Base-by-base conservation (phyloP, 2,888 invertebrate species). In the Nephrotoma appendiculata region DNA sequence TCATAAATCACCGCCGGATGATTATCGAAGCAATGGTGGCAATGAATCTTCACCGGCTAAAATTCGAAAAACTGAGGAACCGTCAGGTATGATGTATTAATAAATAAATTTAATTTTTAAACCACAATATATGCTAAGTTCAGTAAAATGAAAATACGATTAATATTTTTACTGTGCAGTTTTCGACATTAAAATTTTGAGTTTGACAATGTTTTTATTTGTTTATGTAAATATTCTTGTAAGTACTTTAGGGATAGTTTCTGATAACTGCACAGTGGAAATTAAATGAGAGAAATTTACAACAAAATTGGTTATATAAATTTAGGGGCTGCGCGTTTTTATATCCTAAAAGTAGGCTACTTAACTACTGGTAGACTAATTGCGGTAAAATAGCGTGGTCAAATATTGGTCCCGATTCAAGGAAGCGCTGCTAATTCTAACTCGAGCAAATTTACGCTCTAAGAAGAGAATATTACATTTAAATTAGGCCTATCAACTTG, bases 1-100 rank as follows among this genome's bases (percentile, higher is more conserved):
- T 85, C 45, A 88, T 83, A 87, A 87, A 12, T 83, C 86, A 48
- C 87, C 88, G 83, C 87, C 87, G n/a, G 86, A 86, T 5, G 88
- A 87, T 84, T 87, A 87, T 71, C 41, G 84, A 6, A 84, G 52
- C 19, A 84, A 87, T 71, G 48, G 41, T 11, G 87, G 87, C 9
- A 86, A n/a, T 44, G 85, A 85, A 85, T 86, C 87, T 6, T 83
- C 87, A 11, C 88, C 88, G 41, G 85, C 83, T 9, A 88, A 88
- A 87, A 87, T 87, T 41, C 71, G 86, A 5, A 87, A 87, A 57
- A 84, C 87, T 57, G 88, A 87, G 3, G 87, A 88, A 87, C 83
- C 9, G 31, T 71, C 87, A 88, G 88, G 88, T 88, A 87, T 88
- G 45, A 85, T 12, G 19, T 7, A 71, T 7, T 48, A 48, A 15